Base-by-base conservation (phyloP, 2,797 vertebrate genomes). In the Rhinogobio ventralis region DNA sequence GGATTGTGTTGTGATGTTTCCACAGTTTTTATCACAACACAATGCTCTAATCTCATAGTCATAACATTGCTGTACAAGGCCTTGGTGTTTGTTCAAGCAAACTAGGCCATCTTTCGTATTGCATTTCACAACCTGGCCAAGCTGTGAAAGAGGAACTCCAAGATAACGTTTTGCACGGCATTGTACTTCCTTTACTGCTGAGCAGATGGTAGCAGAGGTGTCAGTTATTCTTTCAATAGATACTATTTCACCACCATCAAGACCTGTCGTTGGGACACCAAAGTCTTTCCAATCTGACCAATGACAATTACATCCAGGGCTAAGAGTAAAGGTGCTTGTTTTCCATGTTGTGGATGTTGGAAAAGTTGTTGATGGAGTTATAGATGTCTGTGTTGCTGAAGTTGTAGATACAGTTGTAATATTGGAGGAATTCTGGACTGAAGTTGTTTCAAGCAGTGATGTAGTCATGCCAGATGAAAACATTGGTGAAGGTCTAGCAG, bases 211-310 rank as follows among this genome's bases (percentile, higher is more conserved):
- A 49, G 25, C 15, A 55, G 75, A 66, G 30, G 76, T 64, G 25
- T 87, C 13, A 5, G 81, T 81, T 6, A 89, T 77, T 0, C 72
- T 72, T 55, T 83, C 19, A 30, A 89, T 88, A 1, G 88, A 55
- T 79, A 74, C 5, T 51, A 51, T 74, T 74, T 74, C 46, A 3
- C 72, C 72, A 53, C 72, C 72, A 1, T 74, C 28, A 19, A 80
- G 69, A 8, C 81, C 81, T 28, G 76, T 0, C 17, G 89, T 87
- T 17, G 85, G 84, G 0, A 46, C 17, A 5, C 72, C 81, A 6
- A 77, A 2, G 87, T 84, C 81, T 0, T 88, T 85, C 89, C 89
- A 91, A 1, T 73, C 14, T 80, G 55, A 20, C n/a, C 71, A 78
- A 67, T 49, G 19, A n/a, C 73, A 82, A 28, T 45, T 46, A 39